Percentiles rank a stretch among this genome's conserved stretches.
Evolutionary conservation across 2,113 vertebrate genomes (phyloP).

Genomic region (Pogona vitticeps): DNA sequence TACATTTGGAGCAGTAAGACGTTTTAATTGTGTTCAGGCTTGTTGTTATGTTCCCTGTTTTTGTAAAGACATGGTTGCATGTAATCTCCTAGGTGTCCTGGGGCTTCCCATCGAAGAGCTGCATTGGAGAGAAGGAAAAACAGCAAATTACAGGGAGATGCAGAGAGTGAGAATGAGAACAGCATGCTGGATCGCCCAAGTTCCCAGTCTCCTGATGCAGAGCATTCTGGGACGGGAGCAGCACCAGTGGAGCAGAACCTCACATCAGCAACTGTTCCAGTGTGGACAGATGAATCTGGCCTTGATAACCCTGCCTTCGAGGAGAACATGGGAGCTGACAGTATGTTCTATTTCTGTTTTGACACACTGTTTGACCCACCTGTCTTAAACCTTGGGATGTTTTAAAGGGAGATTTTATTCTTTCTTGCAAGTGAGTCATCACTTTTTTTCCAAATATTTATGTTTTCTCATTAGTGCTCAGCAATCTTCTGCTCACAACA

Average conservation of each 20-base stretch:
- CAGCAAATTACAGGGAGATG: conserved; percentile 69
- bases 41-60: neutral
- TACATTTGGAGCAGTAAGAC: neutral
- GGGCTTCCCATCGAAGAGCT: conserved; percentile 85
- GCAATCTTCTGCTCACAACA: neutral
- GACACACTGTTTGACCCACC: neutral
- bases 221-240: conserved; percentile 64
- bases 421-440: neutral
- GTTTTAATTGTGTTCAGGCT: neutral
- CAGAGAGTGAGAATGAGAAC: conserved; percentile 70
- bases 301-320: conserved; percentile 94
- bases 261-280: conserved; percentile 70
- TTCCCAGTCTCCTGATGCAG: conserved; percentile 68
- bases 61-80: neutral
- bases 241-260: conserved; percentile 68
- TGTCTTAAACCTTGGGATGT: conserved; percentile 40
- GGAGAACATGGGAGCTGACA: conserved; percentile 85
- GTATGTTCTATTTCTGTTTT: conserved; percentile 76
- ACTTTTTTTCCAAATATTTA: neutral
- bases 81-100: conserved; percentile 85
- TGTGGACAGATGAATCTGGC: conserved; percentile 85
- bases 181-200: conserved; percentile 75
- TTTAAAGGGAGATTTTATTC: conserved; percentile 1
- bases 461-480: neutral
- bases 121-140: conserved; percentile 81